phyloP scores from a whole-genome alignment of 2,113 vertebrate species.

The Pelobates fuscus region DNA sequence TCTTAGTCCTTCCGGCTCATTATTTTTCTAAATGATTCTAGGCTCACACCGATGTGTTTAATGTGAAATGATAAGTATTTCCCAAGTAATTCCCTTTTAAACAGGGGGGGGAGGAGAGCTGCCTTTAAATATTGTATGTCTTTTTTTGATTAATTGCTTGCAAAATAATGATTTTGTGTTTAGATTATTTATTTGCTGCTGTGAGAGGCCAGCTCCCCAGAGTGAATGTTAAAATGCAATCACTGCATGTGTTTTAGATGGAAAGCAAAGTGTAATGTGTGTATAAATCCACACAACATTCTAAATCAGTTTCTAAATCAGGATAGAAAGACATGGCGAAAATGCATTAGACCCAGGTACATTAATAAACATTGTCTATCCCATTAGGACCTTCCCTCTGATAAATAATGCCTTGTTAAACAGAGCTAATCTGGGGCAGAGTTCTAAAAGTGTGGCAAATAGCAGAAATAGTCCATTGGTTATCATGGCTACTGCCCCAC shows the following conservation, averaged over 20 bases:
- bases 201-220: background rate
- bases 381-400: background rate
- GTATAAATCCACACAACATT: background rate
- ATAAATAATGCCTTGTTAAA: background rate
- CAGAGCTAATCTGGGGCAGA: no score
- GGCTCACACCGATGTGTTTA: no score
- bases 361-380: background rate
- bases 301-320: background rate
- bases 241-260: background rate
- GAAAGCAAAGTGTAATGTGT: background rate
- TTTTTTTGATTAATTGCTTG: constrained; percentile 23
- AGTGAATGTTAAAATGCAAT: constrained; percentile 12
- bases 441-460: no score
- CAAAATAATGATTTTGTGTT: constrained; percentile 32
- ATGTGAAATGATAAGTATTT: no score
- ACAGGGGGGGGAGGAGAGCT: no score
- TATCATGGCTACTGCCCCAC: no score
- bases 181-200: constrained; percentile 33
- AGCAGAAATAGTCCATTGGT: no score
- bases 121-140: no score
- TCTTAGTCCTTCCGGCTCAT: no score
- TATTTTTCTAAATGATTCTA: no score
- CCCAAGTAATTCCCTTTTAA: no score
- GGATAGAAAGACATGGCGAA: background rate
- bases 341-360: background rate